Conservation (phyloP, 2,797 vertebrate species). For the Argyrosomus regius region DNA sequence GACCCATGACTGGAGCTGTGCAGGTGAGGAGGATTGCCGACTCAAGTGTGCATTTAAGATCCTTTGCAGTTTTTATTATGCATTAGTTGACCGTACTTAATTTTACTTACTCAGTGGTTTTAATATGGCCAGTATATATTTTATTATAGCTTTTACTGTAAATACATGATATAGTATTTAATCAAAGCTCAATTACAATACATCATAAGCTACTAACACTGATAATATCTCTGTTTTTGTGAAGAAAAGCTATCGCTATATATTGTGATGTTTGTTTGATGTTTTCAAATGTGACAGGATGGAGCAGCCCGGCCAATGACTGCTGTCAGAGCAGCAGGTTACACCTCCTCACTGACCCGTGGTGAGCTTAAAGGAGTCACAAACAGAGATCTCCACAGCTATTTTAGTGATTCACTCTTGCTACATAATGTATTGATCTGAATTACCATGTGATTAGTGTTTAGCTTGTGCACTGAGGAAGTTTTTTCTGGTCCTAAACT, state of each 20-base stretch:
- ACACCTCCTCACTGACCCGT: constrained; percentile 88
- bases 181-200: not conserved
- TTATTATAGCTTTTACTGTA: not conserved
- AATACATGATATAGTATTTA: not conserved
- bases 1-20: constrained; percentile 91
- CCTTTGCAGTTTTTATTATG: not conserved
- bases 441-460: not conserved
- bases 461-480: not conserved
- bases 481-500: not conserved
- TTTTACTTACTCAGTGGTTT: not conserved
- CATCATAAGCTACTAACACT: not conserved
- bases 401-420: not conserved
- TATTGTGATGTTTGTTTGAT: not conserved
- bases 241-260: not conserved
- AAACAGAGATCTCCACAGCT: not conserved
- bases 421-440: not conserved
- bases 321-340: constrained; percentile 95
- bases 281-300: constrained; percentile 83
- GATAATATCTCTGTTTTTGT: not conserved
- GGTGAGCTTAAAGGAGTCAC: constrained; percentile 78
- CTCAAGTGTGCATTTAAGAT: not conserved
- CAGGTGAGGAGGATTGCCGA: constrained; percentile 87
- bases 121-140: not conserved
- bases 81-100: no score
- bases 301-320: constrained; percentile 94